Evolutionary conservation across 2,888 invertebrate genomes (phyloP).

Genomic region (Dicyrtomina minuta): DNA sequence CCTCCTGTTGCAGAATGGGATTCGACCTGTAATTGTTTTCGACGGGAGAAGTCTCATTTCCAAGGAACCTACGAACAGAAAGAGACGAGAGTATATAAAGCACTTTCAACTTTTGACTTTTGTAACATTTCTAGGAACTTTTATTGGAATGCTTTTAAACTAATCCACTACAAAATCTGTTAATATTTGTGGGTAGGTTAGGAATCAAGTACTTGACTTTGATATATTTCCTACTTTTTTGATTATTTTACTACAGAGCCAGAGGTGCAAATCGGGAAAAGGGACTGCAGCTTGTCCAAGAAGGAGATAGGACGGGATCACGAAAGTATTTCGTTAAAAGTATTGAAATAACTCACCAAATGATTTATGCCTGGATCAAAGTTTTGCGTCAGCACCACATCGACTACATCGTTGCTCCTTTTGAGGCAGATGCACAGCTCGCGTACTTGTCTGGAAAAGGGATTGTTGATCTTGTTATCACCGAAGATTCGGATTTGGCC

Average conservation of each 20-base stretch:
- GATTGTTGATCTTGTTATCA: conserved; percentile 86
- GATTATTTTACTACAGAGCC: conserved; percentile 62
- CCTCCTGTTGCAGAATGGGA: conserved; percentile 74
- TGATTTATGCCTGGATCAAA: conserved; percentile 71
- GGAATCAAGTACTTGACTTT: too few relatives aligned
- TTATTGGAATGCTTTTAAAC: neutral
- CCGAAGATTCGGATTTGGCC: conserved; percentile 96
- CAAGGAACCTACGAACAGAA: conserved; percentile 83
- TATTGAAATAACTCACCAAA: conserved; percentile 80
- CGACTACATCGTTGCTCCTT: conserved; percentile 95
- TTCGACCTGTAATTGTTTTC: conserved; percentile 94
- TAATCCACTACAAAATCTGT: too few relatives aligned
- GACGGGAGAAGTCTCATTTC: conserved; percentile 94
- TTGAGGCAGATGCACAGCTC: conserved; percentile 95
- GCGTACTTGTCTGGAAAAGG: conserved; percentile 82
- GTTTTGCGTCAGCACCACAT: conserved; percentile 69
- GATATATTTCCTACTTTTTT: conserved; percentile 16
- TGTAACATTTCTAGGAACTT: neutral
- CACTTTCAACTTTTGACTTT: conserved; percentile 46
- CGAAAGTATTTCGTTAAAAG: conserved; percentile 66
- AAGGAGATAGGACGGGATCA: conserved; percentile 70
- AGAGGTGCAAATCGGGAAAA: conserved; percentile 72
- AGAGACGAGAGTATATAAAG: conserved; percentile 82
- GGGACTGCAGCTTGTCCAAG: conserved; percentile 74
- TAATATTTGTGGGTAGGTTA: too few relatives aligned